phyloP scores from a whole-genome alignment of 2,888 invertebrate genomes.

The Drosophila sordidula region DNA sequence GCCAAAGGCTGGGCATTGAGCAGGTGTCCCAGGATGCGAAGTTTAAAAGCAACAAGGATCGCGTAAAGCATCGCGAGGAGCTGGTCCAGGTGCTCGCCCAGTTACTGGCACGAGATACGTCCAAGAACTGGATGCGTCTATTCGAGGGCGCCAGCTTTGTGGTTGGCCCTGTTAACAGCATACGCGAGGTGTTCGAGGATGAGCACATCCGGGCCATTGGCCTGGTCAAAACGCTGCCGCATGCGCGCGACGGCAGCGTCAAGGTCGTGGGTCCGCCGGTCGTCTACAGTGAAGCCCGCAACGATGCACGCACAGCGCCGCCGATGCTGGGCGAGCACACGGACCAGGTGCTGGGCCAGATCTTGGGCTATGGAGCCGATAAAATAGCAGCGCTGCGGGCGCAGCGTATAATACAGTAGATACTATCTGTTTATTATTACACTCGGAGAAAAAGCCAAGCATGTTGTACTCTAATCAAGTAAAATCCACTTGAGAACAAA shows the following conservation, averaged over 20 bases:
- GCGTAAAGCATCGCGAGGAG: constrained; percentile 91
- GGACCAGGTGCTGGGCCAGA: constrained; percentile 88
- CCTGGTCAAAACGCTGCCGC: constrained; percentile 90
- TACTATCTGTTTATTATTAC: neutral
- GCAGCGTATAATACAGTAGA: constrained; percentile 78
- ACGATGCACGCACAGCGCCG: constrained; percentile 90
- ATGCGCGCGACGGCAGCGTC: constrained; percentile 89
- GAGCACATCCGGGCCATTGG: constrained; percentile 91
- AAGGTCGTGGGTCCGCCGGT: constrained; percentile 95
- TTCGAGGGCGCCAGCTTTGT: constrained; percentile 93
- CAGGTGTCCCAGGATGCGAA: constrained; percentile 88
- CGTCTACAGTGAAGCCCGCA: constrained; percentile 90
- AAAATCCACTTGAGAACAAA: too few species aligned
- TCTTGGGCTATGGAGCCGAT: constrained; percentile 88
- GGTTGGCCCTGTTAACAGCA: constrained; percentile 94
- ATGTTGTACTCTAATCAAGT: neutral
- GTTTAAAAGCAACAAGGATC: constrained; percentile 89
- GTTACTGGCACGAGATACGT: constrained; percentile 88
- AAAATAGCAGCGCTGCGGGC: constrained; percentile 86
- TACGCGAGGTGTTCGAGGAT: constrained; percentile 94
- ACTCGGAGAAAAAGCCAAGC: neutral
- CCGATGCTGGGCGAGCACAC: constrained; percentile 96
- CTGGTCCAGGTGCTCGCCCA: constrained; percentile 88
- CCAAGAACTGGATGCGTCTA: constrained; percentile 90
- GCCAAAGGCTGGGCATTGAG: constrained; percentile 87